Evolutionary conservation across 2,888 invertebrate genomes (phyloP), one percentile per base, ranked within the genome.

Genomic region (Graphium colonna): DNA sequence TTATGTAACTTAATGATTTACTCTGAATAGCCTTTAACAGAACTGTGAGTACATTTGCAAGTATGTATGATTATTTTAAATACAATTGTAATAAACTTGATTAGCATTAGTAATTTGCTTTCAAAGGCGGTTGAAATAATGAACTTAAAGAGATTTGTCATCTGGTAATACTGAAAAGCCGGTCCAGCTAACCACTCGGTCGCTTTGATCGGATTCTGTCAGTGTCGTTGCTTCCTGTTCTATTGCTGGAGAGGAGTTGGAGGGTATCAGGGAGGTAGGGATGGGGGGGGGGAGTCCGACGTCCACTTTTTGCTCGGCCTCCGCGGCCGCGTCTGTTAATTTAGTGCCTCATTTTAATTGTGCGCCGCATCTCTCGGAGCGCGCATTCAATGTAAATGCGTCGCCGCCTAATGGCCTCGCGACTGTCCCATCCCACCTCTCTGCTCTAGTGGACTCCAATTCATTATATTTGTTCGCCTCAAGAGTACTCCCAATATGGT

Each of bases 301-400:
- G 31, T 4, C 21, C 33, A 17, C 33, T 36, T n/a, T 18, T 18
- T 36, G 36, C 12, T 3, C 16, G 31, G 16, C 16, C 8, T 10
- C 18, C 18, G 17, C 36, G 33, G 7, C 10, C 15, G 15, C 28
- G 67, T 72, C 75, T 71, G 80, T 71, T 84, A 82, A 86, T 85
- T 82, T 83, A 83, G 78, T 72, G 76, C 69, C 73, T 76, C 77
- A 82, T 84, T 86, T 86, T 86, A 87, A 86, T 85, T 84, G 82
- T 71, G 71, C 64, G 68, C 65, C 64, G 72, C 75, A 71, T 73
- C 77, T 63, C 71, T 68, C 65, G 67, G 68, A 69, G 63, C 64
- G 69, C 61, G 78, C 86, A 87, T 87, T 87, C 86, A 87, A 87
- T 87, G 86, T 82, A 81, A 87, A 87, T 87, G 82, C 65, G 75